Base-by-base conservation (phyloP, 2,888 invertebrate species). In the Nysson spinosus region DNA sequence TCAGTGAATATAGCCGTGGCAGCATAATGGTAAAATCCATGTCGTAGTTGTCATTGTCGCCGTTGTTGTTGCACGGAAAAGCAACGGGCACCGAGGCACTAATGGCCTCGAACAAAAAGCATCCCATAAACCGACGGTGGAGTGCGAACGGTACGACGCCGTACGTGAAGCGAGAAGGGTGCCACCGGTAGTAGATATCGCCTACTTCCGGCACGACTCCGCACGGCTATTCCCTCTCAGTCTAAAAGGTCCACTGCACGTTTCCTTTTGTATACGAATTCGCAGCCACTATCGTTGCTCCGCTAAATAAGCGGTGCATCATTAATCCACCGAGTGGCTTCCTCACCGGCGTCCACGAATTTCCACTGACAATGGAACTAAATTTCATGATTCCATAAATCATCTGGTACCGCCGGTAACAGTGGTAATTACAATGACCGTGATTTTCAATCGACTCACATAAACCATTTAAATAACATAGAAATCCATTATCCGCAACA, bases 341-440 rank as follows among this genome's bases (percentile, higher is more conserved):
- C 55, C 54, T 47, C 60, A 54, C 35, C 54, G 49, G 20, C 50
- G 39, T 30, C 44, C 50, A 44, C 50, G 65, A 64, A 65, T 58
- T 67, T 58, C 52, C 58, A 54, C 66, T n/a, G 60, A 68, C 67
- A 68, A 68, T 68, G 55, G 66, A 26, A 60, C 46, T 58, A 50
- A 68, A 60, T 68, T 66, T 68, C 67, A 68, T 60, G 66, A 68
- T 68, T 68, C 67, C 60, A 68, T 68, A 68, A 68, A 68, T 68
- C 67, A 68, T 32, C 20, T 22, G 37, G 14, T 12, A 28, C 20
- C 17, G 3, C 22, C 28, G 14, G 17, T 11, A 7, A 24, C 52
- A 39, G 47, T 40, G 58, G 52, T 67, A 67, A 67, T 67, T 67
- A 67, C 60, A 60, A 65, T 68, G 60, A 68, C 54, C 49, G 55